These are phyloP conservation scores for Parazoanthus swiftii DNA, from an alignment of 92 coral and sea anemone genomes.

Conservation along the genomic window DNA sequence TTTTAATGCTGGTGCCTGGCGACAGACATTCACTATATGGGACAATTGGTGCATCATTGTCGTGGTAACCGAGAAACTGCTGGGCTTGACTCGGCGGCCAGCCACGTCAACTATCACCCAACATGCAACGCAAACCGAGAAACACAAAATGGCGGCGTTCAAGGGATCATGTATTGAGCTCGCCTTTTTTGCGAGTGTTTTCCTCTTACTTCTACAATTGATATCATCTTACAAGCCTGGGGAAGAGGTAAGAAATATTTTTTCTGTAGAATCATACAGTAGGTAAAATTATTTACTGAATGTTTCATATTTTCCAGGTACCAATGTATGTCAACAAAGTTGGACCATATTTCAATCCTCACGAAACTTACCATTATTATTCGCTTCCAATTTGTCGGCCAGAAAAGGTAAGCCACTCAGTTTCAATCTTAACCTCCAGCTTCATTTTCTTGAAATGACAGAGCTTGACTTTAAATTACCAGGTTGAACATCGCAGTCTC, in stretches of 20 bases:
- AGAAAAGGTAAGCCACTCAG: conserved; percentile 63
- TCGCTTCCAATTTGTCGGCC: conserved; percentile 95
- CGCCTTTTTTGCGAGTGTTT: neutral
- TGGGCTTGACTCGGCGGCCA: too few relatives aligned
- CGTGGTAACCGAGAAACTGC: too few relatives aligned
- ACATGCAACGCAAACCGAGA: too few relatives aligned
- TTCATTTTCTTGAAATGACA: neutral
- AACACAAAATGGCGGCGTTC: conserved; percentile 23
- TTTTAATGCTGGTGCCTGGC: too few relatives aligned
- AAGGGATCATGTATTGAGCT: neutral
- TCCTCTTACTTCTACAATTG: neutral
- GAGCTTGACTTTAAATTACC: neutral
- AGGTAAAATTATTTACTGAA: neutral
- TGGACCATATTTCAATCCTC: conserved; percentile 98
- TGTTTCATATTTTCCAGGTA: conserved; percentile 50
- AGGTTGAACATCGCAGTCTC: conserved; percentile 98
- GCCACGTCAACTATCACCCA: too few relatives aligned
- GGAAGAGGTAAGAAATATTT: conserved; percentile 11
- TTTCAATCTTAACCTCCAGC: neutral
- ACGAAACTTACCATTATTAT: conserved; percentile 93
- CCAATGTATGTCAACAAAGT: conserved; percentile 96
- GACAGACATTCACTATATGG: too few relatives aligned
- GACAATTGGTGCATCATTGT: too few relatives aligned
- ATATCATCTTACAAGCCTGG: conserved; percentile 34
- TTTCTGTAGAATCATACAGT: neutral